Conservation (phyloP, 2,797 vertebrate species). For the Gallinago nigripennis region DNA sequence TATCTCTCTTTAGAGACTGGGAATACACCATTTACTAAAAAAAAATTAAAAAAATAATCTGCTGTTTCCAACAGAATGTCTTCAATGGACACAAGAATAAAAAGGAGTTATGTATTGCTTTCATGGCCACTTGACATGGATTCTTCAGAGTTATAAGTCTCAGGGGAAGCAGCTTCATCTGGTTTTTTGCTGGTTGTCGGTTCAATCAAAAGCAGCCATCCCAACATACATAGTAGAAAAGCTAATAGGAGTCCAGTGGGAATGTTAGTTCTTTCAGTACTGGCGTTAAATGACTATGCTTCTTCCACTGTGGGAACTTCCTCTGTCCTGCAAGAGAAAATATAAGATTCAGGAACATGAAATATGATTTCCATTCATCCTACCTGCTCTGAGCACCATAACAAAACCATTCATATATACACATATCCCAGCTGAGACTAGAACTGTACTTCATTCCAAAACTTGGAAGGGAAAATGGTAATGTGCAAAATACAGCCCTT, state of each 20-base stretch:
- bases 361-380: no score
- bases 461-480: neutral
- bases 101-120: neutral
- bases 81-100: neutral
- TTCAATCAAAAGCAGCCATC: neutral
- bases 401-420: neutral
- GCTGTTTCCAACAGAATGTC: neutral
- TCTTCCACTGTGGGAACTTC: constrained; percentile 89
- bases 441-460: neutral
- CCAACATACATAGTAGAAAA: neutral
- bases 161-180: neutral
- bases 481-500: neutral
- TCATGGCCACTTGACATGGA: neutral
- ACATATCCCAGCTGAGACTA: neutral
- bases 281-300: constrained; percentile 87
- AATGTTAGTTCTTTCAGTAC: neutral
- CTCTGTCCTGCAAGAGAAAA: constrained; percentile 79
- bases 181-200: neutral
- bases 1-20: neutral
- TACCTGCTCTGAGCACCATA: neutral
- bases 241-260: neutral
- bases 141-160: neutral
- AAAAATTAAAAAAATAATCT: neutral
- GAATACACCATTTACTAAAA: neutral
- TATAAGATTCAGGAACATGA: neutral